Conservation (phyloP, 2,113 vertebrate genomes). For the Hylia prasina region DNA sequence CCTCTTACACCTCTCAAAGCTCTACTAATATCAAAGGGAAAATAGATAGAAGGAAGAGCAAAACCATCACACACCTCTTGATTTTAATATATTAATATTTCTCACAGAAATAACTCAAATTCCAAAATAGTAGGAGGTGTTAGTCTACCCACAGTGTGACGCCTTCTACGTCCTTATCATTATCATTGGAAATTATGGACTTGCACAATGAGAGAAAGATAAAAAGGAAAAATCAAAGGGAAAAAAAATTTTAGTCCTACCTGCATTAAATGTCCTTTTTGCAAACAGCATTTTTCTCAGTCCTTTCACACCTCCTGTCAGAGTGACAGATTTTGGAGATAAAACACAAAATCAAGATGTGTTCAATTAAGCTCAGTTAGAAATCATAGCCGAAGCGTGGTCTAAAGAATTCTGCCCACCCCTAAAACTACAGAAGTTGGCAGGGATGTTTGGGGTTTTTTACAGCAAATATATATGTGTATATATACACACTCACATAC, state of each 20-base stretch:
- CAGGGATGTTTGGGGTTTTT: background rate
- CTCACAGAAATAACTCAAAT: background rate
- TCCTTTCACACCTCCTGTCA: background rate
- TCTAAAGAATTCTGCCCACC: background rate
- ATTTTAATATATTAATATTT: background rate
- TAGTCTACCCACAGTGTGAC: background rate
- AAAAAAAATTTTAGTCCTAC: accelerated
- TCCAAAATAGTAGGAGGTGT: background rate
- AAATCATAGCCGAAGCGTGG: background rate
- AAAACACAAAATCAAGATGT: background rate
- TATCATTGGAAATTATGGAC: background rate
- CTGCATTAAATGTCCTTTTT: background rate
- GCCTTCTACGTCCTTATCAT: background rate
- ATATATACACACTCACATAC: background rate
- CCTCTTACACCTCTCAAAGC: background rate
- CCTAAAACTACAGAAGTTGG: background rate
- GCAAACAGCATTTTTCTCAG: background rate
- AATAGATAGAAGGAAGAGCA: background rate
- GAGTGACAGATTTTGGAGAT: background rate
- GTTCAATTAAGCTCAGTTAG: background rate
- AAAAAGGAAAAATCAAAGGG: background rate
- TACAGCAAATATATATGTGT: background rate
- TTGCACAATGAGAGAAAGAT: background rate
- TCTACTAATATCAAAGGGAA: background rate
- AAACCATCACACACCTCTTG: background rate